Percentiles rank a stretch among this genome's conserved stretches.
These are phyloP conservation scores for Macquaria australasica DNA, from an alignment of 2,113 vertebrate species.

Conservation along the genomic window DNA sequence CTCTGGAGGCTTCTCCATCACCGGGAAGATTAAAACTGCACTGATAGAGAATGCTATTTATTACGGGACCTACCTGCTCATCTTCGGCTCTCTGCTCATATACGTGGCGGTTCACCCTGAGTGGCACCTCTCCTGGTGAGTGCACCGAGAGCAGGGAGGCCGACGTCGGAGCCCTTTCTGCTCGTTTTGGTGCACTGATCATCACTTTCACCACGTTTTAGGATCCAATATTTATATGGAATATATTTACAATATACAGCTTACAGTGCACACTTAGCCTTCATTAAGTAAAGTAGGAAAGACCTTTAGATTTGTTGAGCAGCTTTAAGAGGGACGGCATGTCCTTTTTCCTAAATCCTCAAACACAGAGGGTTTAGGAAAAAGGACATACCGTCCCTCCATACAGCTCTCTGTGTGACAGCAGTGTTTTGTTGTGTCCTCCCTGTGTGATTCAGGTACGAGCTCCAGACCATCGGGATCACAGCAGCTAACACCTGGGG, in stretches of 20 bases:
- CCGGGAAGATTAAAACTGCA: conserved; percentile 97
- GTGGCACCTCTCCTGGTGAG: conserved; percentile 94
- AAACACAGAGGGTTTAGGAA: not conserved
- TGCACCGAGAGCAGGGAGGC: not conserved
- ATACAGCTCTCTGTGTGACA: not conserved
- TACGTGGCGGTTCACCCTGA: conserved; percentile 95
- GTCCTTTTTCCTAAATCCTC: too few relatives aligned
- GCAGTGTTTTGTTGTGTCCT: not conserved
- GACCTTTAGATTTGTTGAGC: too few relatives aligned
- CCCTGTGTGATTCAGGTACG: conserved; percentile 85
- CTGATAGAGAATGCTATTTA: conserved; percentile 98
- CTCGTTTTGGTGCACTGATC: too few relatives aligned
- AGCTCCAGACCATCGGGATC: conserved; percentile 97
- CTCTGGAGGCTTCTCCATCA: conserved; percentile 97
- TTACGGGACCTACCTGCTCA: conserved; percentile 96
- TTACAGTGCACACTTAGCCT: too few relatives aligned
- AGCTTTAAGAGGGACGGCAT: too few relatives aligned
- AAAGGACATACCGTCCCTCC: not conserved
- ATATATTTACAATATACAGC: too few relatives aligned
- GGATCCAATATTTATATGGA: too few relatives aligned
- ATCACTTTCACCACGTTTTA: too few relatives aligned
- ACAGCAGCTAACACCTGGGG: conserved; percentile 99
- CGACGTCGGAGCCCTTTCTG: too few relatives aligned
- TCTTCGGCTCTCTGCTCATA: conserved; percentile 97
- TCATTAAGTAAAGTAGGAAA: too few relatives aligned